phyloP scores from a whole-genome alignment of 2,888 invertebrate species.

The Argyresthia goedartella region DNA sequence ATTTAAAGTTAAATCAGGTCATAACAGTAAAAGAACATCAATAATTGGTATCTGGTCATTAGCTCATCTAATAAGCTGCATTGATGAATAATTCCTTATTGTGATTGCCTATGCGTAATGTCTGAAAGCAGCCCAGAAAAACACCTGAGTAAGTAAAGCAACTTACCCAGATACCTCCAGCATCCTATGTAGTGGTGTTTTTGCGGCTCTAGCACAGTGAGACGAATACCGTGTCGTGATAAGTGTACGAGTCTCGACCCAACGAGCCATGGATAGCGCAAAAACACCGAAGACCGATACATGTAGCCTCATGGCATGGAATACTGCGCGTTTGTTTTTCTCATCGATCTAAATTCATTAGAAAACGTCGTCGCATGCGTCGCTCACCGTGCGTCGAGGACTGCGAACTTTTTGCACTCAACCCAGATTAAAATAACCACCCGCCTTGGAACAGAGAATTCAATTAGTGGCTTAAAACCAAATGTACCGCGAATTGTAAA shows the following conservation, averaged over 20 bases:
- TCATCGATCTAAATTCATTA: conserved; percentile 57
- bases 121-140: no score
- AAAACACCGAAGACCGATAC: background rate
- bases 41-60: no score
- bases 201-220: no score
- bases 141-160: no score
- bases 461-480: conserved; percentile 35
- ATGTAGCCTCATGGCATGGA: background rate
- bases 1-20: no score
- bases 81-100: no score
- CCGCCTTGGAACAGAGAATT: conserved; percentile 38
- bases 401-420: conserved; percentile 54
- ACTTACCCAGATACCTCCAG: no score
- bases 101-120: no score
- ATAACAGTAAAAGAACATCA: no score
- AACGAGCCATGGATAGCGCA: conserved; percentile 1
- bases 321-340: conserved; percentile 24
- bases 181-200: no score
- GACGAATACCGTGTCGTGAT: no score
- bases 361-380: conserved; percentile 34
- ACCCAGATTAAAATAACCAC: conserved; percentile 56
- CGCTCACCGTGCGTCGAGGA: conserved; percentile 30
- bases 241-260: background rate
- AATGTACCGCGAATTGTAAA: conserved; percentile 10
- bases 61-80: no score